Conservation (phyloP, 2,797 vertebrate genomes). For the Phrynocephalus forsythii region DNA sequence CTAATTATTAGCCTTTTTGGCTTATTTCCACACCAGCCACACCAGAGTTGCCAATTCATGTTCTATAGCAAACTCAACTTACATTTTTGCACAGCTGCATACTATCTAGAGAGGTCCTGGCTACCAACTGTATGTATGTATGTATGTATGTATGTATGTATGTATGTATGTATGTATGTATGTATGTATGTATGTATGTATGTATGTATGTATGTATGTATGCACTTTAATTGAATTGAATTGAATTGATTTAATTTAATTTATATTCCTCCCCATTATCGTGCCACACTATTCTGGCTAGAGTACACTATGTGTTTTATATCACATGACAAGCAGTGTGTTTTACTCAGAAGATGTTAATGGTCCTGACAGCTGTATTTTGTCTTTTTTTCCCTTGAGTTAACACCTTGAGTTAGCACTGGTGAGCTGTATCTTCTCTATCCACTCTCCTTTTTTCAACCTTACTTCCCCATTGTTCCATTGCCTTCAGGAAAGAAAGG, state of each 20-base stretch:
- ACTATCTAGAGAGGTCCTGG: neutral
- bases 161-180: too few species aligned
- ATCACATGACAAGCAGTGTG: neutral
- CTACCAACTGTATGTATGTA: neutral
- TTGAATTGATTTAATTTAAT: too few species aligned
- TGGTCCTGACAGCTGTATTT: neutral
- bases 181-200: too few species aligned
- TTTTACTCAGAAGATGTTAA: neutral
- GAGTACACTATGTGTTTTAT: conserved; percentile 13
- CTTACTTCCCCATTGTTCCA: neutral
- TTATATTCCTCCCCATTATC: too few species aligned
- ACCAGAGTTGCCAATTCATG: neutral
- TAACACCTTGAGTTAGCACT: neutral
- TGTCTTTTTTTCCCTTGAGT: neutral
- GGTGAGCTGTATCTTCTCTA: neutral
- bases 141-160: too few species aligned
- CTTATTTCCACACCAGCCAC: neutral
- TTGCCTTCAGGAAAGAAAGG: neutral
- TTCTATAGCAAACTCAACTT: neutral
- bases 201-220: too few species aligned
- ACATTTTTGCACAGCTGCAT: neutral
- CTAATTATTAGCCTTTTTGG: neutral
- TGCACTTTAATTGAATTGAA: too few species aligned
- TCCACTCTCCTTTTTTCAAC: neutral
- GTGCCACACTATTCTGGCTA: too few species aligned